Evolutionary conservation across 2,797 vertebrate species (phyloP), one percentile per base, ranked within the genome.

Genomic region (Oryzias sinensis): DNA sequence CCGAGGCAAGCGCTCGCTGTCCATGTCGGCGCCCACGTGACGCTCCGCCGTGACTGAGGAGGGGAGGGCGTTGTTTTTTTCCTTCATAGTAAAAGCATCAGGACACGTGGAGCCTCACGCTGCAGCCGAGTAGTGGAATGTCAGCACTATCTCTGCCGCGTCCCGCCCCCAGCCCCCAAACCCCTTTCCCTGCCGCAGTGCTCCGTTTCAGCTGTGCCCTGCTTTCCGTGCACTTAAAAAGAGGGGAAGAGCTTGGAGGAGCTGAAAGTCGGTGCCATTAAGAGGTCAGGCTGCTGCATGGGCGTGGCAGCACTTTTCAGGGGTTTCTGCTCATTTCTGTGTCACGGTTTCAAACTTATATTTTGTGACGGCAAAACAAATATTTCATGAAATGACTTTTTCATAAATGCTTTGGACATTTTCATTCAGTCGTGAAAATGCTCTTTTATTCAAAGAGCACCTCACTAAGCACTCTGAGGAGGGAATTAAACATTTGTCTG

Each of bases 41-140:
- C 6, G 22, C 54, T 49, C 44, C 4, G 42, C 53, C n/a, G 53
- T 53, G 51, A 50, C 18, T n/a, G 61, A 65, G 58, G 66, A 67
- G 37, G 66, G 63, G 73, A 76, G 80, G 79, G 79, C 68, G 75
- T 84, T 83, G 83, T 87, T 84, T 72, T 82, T 72, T 42, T 20
- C 72, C 60, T 70, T 72, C 68, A 74, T 90, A 90, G 90, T 90
- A 90, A 83, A 22, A 83, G 74, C 81, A 64, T 82, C 69, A 5
- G 81, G 80, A 72, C 90, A 92, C 89, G 89, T 92, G 91, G 83
- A 85, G 77, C 69, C 79, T 88, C 90, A 91, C 65, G 90, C 90
- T 87, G 89, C 84, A 88, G 72, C 80, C 61, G 53, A 79, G 81
- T 85, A 84, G 78, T 82, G 83, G 85, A 87, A 89, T 86, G 82